phyloP scores from a whole-genome alignment of 1,140 invertebrate species.

The Muscidifurax raptorellus region DNA sequence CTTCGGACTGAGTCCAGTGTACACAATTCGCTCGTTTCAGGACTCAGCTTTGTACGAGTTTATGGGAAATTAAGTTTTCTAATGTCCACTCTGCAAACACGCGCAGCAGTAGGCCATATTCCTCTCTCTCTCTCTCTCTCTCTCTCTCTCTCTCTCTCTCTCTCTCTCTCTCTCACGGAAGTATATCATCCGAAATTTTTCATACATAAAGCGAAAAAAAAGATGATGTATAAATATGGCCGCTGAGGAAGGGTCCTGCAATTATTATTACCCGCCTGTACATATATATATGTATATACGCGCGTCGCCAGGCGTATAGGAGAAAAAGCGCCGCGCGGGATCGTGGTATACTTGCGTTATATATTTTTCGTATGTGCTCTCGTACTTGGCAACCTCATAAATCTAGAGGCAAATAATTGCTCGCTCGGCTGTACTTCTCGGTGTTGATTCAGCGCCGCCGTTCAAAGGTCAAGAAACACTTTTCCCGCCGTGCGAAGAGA shows the following conservation, averaged over 20 bases:
- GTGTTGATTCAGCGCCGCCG: constrained; percentile 39
- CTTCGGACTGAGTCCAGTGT: background rate
- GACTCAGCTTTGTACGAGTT: background rate
- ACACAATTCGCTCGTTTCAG: background rate
- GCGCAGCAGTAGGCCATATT: too few species aligned
- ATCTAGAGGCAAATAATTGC: constrained; percentile 65
- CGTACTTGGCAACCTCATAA: constrained; percentile 58
- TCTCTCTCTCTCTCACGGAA: too few species aligned
- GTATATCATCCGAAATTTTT: background rate
- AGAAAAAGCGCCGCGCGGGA: background rate
- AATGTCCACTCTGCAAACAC: background rate
- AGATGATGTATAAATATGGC: background rate
- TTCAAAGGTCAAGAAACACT: constrained; percentile 46
- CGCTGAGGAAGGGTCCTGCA: background rate
- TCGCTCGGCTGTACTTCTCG: constrained; percentile 32
- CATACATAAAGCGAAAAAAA: background rate
- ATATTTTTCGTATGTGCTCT: constrained; percentile 12
- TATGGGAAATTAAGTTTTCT: constrained; percentile 44
- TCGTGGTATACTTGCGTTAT: background rate
- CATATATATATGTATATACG: too few species aligned
- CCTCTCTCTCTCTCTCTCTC: too few species aligned
- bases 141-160: too few species aligned
- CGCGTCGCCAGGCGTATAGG: too few species aligned
- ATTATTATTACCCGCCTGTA: too few species aligned
- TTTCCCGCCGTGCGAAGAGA: background rate